Evolutionary conservation across 2,797 vertebrate genomes (phyloP), one percentile per base, ranked within the genome.

Genomic region (Centropyge bicolor): DNA sequence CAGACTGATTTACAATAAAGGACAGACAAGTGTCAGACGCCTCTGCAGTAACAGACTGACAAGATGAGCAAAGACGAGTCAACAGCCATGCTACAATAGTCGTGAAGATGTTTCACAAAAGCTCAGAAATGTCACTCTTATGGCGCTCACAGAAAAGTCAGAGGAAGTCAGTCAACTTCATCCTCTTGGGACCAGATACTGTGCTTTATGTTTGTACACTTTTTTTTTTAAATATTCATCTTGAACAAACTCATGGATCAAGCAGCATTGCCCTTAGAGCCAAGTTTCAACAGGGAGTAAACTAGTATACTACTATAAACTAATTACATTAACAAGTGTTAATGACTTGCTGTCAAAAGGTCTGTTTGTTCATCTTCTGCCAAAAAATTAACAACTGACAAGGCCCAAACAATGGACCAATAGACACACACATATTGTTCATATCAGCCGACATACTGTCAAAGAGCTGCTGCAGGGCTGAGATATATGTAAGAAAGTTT

Each of bases 391-490:
- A 66, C 35, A 38, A 46, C 27, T 31, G 27, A 31, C 4, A 40
- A 56, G 48, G 10, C 4, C 60, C n/a, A 55, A 63, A 51, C 49
- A 75, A 14, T 41, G 55, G 14, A 46, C 60, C n/a, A 59, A 38
- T 45, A 67, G 64, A 74, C 7, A 57, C 24, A 38, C 54, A 41
- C 13, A 51, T 13, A 20, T 43, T 38, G 66, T 49, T 78, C 43
- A 24, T 65, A 55, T 77, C 55, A 54, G 36, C 19, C 61, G 51
- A 76, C 49, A 74, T 12, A n/a, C 40, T 64, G 40, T 79, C 48
- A 69, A 20, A 48, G 38, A 72, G 38, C 68, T 57, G 52, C 46
- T 69, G 52, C 8, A 0, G 41, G 4, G n/a, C 43, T 59, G n/a
- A 24, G 2, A 41, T 70, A 17, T 27, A 16, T 38, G 7, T 36